Base-by-base conservation (phyloP, 2,888 invertebrate genomes). In the Epistrophella euchroma region DNA sequence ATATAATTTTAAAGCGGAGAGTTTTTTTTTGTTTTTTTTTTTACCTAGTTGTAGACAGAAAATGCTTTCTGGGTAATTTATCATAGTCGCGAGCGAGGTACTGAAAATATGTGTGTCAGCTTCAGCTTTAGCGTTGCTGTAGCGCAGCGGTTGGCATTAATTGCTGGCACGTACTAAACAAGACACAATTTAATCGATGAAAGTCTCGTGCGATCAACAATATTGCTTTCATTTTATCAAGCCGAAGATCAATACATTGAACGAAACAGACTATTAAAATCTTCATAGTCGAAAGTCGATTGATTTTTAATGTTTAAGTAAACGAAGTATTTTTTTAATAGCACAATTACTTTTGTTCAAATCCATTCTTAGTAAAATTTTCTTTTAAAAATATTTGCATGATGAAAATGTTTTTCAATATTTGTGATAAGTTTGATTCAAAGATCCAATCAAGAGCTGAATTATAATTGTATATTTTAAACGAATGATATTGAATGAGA, bases 51-150 rank as follows among this genome's bases (percentile, higher is more conserved):
- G 35, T 45, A 64, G 60, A 55, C 17, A 43, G 17, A 40, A 22
- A 35, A 32, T 37, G 17, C 25, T 77, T 62, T 50, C 50, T 77
- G 60, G 40, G 22, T 50, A 47, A 60, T 75, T 74, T 62, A 50
- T 35, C 32, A 50, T 19, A 50, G 73, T 50, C 50, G 40, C 22
- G 9, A 25, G n/a, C 9, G 13, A 11, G 22, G 4, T 52, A 55
- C 55, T 75, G 50, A 4, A 56, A 76, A 81, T 15, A 52, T 64
- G 70, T 81, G 68, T 68, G 68, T 68, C 68, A 68, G 47, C 45
- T 0, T 68, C 68, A 68, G 47, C 45, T 0, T 37, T 3, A 28
- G 9, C 17, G 4, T n/a, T 15, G 25, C 15, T 66, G 32, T 32
- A 32, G 4, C 11, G 47, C 19, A 50, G 32, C 45, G 37, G 35